A percentile compares a stretch with the other conserved stretches of the same genome.
phyloP scores from a whole-genome alignment of 1,140 invertebrate species.

The Thaumatotibia leucotreta region DNA sequence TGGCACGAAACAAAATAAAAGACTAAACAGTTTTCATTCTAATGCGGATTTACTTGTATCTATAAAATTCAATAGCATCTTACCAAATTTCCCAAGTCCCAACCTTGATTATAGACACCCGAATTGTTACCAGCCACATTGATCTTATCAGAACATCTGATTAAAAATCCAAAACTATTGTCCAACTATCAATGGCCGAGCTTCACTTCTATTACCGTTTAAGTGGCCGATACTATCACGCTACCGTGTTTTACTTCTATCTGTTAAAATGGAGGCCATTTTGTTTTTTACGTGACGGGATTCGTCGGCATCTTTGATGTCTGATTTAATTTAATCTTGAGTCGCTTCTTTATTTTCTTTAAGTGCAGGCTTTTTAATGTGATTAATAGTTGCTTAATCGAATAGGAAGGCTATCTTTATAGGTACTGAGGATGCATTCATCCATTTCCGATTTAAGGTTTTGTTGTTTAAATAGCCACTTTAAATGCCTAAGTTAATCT shows the following conservation, averaged over 20 bases:
- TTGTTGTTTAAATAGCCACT: not conserved
- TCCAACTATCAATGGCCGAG: not conserved
- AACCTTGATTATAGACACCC: not conserved
- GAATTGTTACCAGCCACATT: not conserved
- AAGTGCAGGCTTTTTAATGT: not conserved
- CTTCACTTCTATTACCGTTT: not conserved
- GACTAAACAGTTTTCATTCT: too few relatives aligned
- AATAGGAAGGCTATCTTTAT: not conserved
- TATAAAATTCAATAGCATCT: not conserved
- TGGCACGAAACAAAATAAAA: too few relatives aligned
- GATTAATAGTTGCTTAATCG: not conserved
- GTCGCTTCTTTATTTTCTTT: not conserved
- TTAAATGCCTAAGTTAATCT: not conserved
- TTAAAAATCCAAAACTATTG: not conserved
- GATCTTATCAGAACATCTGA: not conserved
- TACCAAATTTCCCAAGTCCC: not conserved
- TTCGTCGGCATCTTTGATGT: not conserved
- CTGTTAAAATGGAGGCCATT: not conserved
- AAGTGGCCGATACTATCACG: not conserved
- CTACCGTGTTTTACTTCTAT: not conserved
- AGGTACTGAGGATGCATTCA: not conserved
- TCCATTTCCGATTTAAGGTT: not conserved
- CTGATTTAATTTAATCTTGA: not conserved
- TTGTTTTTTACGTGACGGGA: not conserved
- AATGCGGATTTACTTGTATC: too few relatives aligned